A percentile compares a stretch with the other conserved stretches of the same genome.
These are phyloP conservation scores for Syngnathus floridae DNA, from an alignment of 2,113 vertebrate species.

Conservation along the genomic window DNA sequence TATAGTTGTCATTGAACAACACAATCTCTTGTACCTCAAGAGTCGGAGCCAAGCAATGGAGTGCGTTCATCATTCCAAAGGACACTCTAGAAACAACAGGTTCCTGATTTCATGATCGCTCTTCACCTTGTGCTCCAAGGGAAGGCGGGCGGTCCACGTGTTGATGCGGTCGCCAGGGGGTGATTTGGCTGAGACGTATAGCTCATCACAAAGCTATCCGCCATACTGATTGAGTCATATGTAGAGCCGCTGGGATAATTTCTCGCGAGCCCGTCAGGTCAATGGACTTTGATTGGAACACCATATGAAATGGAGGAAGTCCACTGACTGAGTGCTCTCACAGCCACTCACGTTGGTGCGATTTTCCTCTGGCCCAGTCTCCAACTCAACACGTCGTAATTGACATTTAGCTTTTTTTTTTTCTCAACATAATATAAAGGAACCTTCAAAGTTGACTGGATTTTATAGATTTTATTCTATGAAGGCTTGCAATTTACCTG, in stretches of 20 bases:
- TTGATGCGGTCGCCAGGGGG: conserved; percentile 55
- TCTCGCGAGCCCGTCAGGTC: conserved; percentile 60
- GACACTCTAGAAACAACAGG: conserved; percentile 42
- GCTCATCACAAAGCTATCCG: conserved; percentile 58
- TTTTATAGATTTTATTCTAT: not conserved
- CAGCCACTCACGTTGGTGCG: conserved; percentile 20
- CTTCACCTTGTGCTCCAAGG: conserved; percentile 18
- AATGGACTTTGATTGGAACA: conserved; percentile 62
- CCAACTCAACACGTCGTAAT: conserved; percentile 8
- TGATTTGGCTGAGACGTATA: conserved; percentile 52
- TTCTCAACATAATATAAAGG: not conserved
- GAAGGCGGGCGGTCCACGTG: conserved; percentile 22
- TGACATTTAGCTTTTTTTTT: conserved; percentile 8
- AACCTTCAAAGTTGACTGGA: not conserved
- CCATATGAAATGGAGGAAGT: conserved; percentile 51
- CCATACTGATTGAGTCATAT: conserved; percentile 63
- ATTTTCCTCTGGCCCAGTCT: conserved; percentile 6
- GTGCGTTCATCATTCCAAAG: conserved; percentile 17
- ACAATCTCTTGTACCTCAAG: not conserved
- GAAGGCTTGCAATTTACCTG: too few species aligned
- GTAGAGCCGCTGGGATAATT: conserved; percentile 64
- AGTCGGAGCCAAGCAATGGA: conserved; percentile 7
- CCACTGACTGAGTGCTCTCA: conserved; percentile 43
- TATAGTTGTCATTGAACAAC: not conserved
- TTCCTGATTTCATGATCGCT: conserved; percentile 45